phyloP scores from a whole-genome alignment of 2,113 vertebrate species.

The Odontophorus gujanensis region DNA sequence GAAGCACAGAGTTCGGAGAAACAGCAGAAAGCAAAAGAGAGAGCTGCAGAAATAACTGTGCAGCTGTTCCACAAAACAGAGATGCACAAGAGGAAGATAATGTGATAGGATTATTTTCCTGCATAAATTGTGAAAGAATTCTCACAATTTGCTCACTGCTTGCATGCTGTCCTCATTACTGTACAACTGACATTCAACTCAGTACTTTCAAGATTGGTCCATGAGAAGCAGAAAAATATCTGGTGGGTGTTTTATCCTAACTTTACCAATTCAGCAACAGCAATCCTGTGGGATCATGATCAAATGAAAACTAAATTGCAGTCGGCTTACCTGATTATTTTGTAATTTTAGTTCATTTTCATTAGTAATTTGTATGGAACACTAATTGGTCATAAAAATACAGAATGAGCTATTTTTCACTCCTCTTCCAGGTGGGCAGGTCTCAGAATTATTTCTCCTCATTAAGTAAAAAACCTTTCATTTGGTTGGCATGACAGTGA shows the following conservation, averaged over 20 bases:
- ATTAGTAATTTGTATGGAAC: slow-evolving; percentile 42
- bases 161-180: background rate
- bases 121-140: background rate
- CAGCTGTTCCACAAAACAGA: background rate
- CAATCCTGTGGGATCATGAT: background rate
- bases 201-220: background rate
- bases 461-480: slow-evolving; percentile 64
- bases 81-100: background rate
- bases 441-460: slow-evolving; percentile 70
- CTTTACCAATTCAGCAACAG: background rate
- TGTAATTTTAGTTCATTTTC: slow-evolving; percentile 46
- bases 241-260: background rate
- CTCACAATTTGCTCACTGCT: background rate
- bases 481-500: slow-evolving; percentile 64
- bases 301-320: slow-evolving; percentile 9
- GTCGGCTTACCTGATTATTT: slow-evolving; percentile 12
- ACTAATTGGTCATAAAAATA: slow-evolving; percentile 40
- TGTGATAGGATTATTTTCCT: background rate
- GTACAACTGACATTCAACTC: background rate
- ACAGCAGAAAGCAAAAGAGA: background rate
- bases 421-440: slow-evolving; percentile 56
- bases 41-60: background rate
- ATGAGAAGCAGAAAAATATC: background rate
- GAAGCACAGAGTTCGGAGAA: background rate
- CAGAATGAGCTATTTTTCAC: slow-evolving; percentile 44